Conservation (phyloP, 2,888 invertebrate genomes). For the Cephus sareptanus region DNA sequence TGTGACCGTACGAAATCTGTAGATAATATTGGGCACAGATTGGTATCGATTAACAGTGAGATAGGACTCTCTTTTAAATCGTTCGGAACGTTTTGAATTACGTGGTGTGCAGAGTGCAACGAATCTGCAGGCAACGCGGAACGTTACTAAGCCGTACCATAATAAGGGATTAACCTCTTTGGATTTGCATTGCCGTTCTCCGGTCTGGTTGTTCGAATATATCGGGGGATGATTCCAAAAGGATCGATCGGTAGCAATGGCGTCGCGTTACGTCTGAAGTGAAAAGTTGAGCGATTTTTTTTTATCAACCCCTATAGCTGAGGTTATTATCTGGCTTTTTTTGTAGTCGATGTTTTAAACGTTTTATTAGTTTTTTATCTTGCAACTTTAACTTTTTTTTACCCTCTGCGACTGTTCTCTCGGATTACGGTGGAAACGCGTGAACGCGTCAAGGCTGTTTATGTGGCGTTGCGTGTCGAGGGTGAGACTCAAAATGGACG, state of each 20-base stretch:
- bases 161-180: background rate
- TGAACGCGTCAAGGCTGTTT: slow-evolving; percentile 55
- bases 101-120: background rate
- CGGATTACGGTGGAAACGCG: slow-evolving; percentile 3
- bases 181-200: background rate
- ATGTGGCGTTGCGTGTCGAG: slow-evolving; percentile 43
- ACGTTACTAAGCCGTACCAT: background rate
- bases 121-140: background rate
- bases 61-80: background rate
- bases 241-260: background rate
- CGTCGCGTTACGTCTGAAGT: background rate
- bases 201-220: background rate
- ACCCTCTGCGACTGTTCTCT: background rate
- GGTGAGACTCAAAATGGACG: slow-evolving; percentile 53
- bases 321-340: background rate
- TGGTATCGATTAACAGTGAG: background rate
- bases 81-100: background rate
- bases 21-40: background rate
- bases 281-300: background rate
- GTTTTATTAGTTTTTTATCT: background rate
- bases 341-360: background rate
- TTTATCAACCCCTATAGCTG: background rate
- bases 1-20: background rate
- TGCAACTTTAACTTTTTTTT: background rate
- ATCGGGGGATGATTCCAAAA: background rate